Evolutionary conservation across 2,797 vertebrate genomes (phyloP).

Genomic region (Poecilia velifera): DNA sequence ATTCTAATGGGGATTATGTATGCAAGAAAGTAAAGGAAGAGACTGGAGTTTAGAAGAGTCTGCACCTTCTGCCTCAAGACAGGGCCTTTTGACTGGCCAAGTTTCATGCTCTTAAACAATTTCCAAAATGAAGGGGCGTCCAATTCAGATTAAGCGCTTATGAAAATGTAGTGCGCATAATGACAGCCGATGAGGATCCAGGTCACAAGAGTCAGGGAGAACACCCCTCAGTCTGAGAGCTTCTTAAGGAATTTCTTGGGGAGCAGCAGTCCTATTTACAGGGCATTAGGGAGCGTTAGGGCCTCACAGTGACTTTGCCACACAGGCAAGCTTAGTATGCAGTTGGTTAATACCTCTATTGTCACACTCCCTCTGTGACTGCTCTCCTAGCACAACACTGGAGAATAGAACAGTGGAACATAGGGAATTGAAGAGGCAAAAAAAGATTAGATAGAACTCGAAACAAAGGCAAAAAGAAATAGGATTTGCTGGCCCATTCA

Average conservation of each 20-base stretch:
- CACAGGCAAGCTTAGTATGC: constrained; percentile 64
- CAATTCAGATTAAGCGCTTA: constrained; percentile 70
- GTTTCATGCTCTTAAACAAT: constrained; percentile 54
- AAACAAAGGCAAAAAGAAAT: constrained; percentile 51
- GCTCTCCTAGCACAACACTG: constrained; percentile 48
- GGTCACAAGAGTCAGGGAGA: constrained; percentile 57
- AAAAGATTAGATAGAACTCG: constrained; percentile 56
- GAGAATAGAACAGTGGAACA: constrained; percentile 52
- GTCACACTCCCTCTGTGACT: constrained; percentile 48
- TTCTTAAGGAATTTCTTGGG: constrained; percentile 58
- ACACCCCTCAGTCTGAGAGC: constrained; percentile 52
- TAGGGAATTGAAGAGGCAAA: constrained; percentile 64
- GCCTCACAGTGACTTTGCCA: constrained; percentile 61
- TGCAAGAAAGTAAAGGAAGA: constrained; percentile 35
- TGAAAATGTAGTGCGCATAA: constrained; percentile 47
- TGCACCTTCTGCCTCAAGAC: constrained; percentile 28
- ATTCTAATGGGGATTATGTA: constrained; percentile 35
- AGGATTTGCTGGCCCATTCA: constrained; percentile 60
- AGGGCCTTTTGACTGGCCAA: constrained; percentile 43
- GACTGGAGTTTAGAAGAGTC: constrained; percentile 23
- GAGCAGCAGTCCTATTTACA: constrained; percentile 63
- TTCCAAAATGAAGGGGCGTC: constrained; percentile 61
- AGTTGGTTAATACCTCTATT: constrained; percentile 74
- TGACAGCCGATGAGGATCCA: constrained; percentile 22
- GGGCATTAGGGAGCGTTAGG: constrained; percentile 66